Evolutionary conservation across 2,888 invertebrate species (phyloP).

Genomic region (Conchocele bisecta): DNA sequence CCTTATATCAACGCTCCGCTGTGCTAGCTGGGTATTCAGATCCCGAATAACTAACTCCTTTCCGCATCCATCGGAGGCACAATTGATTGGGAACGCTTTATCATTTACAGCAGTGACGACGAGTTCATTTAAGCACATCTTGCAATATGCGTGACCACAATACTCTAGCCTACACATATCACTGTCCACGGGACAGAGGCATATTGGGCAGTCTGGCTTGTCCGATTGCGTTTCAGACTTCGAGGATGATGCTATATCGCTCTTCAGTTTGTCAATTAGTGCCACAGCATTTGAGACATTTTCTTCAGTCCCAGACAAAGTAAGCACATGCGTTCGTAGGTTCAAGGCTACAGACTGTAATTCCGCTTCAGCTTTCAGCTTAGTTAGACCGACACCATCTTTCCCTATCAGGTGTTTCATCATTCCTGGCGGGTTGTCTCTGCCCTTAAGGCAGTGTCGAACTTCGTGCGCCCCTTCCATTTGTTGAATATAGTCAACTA

Average conservation of each 20-base stretch:
- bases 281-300: constrained; percentile 44
- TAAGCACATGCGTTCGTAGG: constrained; percentile 52
- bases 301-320: constrained; percentile 54
- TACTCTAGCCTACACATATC: constrained; percentile 71
- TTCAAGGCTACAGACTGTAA: constrained; percentile 53
- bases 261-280: constrained; percentile 36
- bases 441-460: constrained; percentile 53
- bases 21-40: constrained; percentile 43
- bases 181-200: constrained; percentile 69
- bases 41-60: constrained; percentile 65
- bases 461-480: constrained; percentile 19
- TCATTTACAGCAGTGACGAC: constrained; percentile 56
- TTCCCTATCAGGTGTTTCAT: constrained; percentile 65
- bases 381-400: constrained; percentile 59
- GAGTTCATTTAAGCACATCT: constrained; percentile 63
- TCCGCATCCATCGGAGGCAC: constrained; percentile 68
- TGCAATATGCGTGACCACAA: constrained; percentile 78
- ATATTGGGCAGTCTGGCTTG: constrained; percentile 74
- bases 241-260: background rate
- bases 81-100: constrained; percentile 70
- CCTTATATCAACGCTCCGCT: constrained; percentile 38
- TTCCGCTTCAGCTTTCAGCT: constrained; percentile 43
- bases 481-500: constrained; percentile 43
- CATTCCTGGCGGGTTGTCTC: constrained; percentile 64
- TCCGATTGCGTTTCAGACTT: background rate